Percentiles rank a stretch among this genome's conserved stretches.
These are phyloP conservation scores for Parochlus steinenii DNA, from an alignment of 2,888 invertebrate species.

Conservation along the genomic window DNA sequence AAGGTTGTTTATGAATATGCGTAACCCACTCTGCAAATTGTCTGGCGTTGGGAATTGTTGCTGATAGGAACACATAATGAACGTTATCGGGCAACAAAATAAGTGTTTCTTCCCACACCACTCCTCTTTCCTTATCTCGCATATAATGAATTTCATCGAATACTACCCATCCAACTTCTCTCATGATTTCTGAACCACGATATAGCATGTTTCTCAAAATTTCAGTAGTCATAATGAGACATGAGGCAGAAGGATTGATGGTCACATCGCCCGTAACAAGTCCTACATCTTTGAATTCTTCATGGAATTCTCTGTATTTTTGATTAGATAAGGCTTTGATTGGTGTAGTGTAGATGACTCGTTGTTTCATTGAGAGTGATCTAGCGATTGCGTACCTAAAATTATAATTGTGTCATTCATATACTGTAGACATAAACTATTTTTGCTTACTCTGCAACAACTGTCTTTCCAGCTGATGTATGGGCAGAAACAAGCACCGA, in stretches of 20 bases:
- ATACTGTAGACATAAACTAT: slow-evolving; percentile 13
- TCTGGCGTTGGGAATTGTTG: slow-evolving; percentile 96
- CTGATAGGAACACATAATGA: slow-evolving; percentile 96
- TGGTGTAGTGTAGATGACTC: slow-evolving; percentile 98
- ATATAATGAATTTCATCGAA: slow-evolving; percentile 99
- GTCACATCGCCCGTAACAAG: slow-evolving; percentile 98
- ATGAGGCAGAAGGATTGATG: slow-evolving; percentile 94
- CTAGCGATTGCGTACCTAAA: slow-evolving; percentile 83
- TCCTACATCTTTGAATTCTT: slow-evolving; percentile 96
- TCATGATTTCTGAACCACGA: slow-evolving; percentile 94
- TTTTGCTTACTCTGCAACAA: slow-evolving; percentile 82
- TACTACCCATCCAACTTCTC: slow-evolving; percentile 99
- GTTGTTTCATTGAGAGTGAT: slow-evolving; percentile 82
- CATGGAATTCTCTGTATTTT: slow-evolving; percentile 93
- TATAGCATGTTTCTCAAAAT: slow-evolving; percentile 98
- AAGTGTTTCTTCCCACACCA: slow-evolving; percentile 94
- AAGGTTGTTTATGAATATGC: slow-evolving; percentile 87
- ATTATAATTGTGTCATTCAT: no score
- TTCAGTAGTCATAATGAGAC: slow-evolving; percentile 99
- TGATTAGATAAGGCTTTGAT: slow-evolving; percentile 99
- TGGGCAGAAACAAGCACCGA: slow-evolving; percentile 98
- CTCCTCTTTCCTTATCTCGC: slow-evolving; percentile 97
- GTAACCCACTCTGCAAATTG: slow-evolving; percentile 94
- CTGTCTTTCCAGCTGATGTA: slow-evolving; percentile 98
- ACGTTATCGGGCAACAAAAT: slow-evolving; percentile 95